Base-by-base conservation (phyloP, 2,113 vertebrate genomes). In the Eudyptes chrysolophus region DNA sequence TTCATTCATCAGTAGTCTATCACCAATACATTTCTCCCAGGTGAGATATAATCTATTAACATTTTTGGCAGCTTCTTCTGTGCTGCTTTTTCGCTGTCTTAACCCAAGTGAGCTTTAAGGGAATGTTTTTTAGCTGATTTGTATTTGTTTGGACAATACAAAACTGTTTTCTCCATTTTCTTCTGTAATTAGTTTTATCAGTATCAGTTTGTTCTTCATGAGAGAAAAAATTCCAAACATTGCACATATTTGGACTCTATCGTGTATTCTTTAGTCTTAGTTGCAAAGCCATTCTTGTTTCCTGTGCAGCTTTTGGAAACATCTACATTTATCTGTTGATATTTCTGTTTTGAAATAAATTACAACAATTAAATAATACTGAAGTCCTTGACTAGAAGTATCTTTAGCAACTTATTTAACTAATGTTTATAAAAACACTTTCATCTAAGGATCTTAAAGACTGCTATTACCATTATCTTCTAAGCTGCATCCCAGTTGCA, bases 21-120 rank as follows among this genome's bases (percentile, higher is more conserved):
- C 78, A 61, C 83, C 74, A 44, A 36, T 25, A 24, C 38, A 77
- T 78, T 87, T 89, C 89, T 94, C 52, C 90, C 49, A 78, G 76
- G 68, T 74, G 48, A 96, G 91, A 92, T 83, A 90, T 9, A 93
- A 97, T 88, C 95, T 97, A 92, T 87, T 88, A 96, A 80, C 44
- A 89, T 89, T 90, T 96, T 77, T 87, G 81, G 64, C 65, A 93
- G 78, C n/a, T 93, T 70, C 85, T 74, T 24, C 15, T 68, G 49
- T 54, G 46, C 76, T 81, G 36, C 60, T 94, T 95, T 94, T 94
- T 88, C 25, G 10, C 72, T 66, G 13, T 65, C 40, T 77, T 80
- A 52, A 70, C 48, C 48, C 65, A 42, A 89, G 38, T 90, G 84
- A 93, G 66, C 54, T 91, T 97, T 76, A 94, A 93, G 66, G 48